phyloP scores from a whole-genome alignment of 2,888 invertebrate genomes.

The Congeria kusceri region DNA sequence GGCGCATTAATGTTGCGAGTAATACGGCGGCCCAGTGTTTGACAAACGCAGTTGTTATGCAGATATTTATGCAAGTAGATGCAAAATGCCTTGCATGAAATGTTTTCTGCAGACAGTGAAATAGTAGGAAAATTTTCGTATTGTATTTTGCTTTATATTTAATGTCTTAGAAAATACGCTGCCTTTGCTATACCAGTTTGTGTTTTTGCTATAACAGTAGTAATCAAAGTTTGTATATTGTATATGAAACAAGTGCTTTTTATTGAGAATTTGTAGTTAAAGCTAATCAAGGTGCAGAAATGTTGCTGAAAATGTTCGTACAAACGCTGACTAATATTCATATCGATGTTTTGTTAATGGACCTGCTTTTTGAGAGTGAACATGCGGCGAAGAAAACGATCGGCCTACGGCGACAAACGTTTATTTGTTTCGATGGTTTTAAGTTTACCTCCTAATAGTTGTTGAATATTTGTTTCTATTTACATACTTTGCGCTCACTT shows the following conservation, averaged over 20 bases:
- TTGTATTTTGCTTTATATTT: too few relatives aligned
- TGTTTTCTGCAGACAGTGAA: too few relatives aligned
- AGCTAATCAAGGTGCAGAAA: too few relatives aligned
- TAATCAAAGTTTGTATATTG: too few relatives aligned
- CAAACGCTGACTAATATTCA: background rate
- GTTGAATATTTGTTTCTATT: conserved; percentile 55
- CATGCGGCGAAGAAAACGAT: conserved; percentile 15
- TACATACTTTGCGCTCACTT: conserved; percentile 21
- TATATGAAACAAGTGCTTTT: too few relatives aligned
- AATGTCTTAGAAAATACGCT: too few relatives aligned
- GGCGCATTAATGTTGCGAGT: too few relatives aligned
- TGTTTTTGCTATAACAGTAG: too few relatives aligned
- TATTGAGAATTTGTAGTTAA: too few relatives aligned
- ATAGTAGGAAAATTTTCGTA: too few relatives aligned
- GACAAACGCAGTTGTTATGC: conserved; percentile 6
- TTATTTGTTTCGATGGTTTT: conserved; percentile 33
- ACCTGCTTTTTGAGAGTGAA: conserved; percentile 14
- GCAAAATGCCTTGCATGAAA: conserved; percentile 11
- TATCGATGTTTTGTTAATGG: conserved; percentile 8
- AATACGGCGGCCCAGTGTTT: background rate
- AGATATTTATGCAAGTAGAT: conserved; percentile 17
- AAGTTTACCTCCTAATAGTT: conserved; percentile 41
- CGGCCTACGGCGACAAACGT: conserved; percentile 19
- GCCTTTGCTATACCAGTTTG: too few relatives aligned
- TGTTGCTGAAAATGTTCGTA: background rate